Percentiles rank a stretch among this genome's conserved stretches.
Evolutionary conservation across 1,140 invertebrate genomes (phyloP).

Genomic region (Calycopis cecrops): DNA sequence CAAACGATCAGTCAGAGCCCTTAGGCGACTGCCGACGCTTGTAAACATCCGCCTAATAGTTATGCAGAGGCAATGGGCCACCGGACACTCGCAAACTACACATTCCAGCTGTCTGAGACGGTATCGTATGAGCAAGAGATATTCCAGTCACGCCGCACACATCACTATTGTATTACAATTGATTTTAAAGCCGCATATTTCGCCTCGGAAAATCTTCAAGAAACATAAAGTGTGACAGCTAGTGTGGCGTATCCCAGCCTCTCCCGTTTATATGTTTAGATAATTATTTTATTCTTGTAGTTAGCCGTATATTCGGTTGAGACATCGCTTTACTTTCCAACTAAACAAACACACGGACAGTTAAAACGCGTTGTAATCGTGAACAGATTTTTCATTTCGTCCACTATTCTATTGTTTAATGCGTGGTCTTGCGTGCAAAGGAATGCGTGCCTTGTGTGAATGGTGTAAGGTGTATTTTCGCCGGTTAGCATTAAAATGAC

Average conservation of each 20-base stretch:
- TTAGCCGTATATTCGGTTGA: slow-evolving; percentile 51
- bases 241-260: slow-evolving; percentile 1
- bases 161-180: no score
- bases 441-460: slow-evolving; percentile 1
- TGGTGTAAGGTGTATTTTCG: background rate
- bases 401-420: slow-evolving; percentile 38
- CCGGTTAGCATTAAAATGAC: background rate
- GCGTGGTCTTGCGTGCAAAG: slow-evolving; percentile 21
- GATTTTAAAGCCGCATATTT: background rate
- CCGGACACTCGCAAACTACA: no score
- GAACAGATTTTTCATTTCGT: slow-evolving; percentile 54
- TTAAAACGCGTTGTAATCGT: slow-evolving; percentile 54
- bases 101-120: no score
- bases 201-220: background rate
- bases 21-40: no score
- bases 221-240: background rate
- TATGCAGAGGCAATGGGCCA: no score
- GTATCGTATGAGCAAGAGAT: no score
- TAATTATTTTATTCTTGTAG: slow-evolving; percentile 36
- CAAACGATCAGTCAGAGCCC: no score
- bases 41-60: no score
- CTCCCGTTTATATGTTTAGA: slow-evolving; percentile 35
- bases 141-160: no score
- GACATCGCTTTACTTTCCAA: slow-evolving; percentile 57
- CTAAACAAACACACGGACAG: slow-evolving; percentile 59